Evolutionary conservation across 2,113 vertebrate species (phyloP), one percentile per base, ranked within the genome.

Genomic region (Poeciliopsis occidentalis): DNA sequence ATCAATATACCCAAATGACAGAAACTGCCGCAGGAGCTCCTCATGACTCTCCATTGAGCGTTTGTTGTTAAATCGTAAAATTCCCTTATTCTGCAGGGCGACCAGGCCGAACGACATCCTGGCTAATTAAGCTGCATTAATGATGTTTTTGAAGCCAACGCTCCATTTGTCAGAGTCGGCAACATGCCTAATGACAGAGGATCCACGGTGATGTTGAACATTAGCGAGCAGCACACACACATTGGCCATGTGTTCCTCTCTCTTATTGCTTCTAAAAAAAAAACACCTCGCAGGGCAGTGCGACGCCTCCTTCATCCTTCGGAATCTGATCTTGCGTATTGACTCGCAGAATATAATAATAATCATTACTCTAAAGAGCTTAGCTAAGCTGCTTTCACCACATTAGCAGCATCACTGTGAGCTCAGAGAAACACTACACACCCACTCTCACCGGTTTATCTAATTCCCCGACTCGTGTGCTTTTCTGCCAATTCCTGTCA

Each of bases 361-460:
- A 85, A 91, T 89, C 87, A 69, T 76, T 8, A 12, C 66, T 47
- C 72, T 78, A 64, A 88, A 88, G 73, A 75, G 81, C 74, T 88
- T 80, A 86, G 74, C 85, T 85, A 84, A 87, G 82, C 80, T 63
- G 73, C 78, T 87, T 87, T 87, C 60, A 75, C 87, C 83, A 82
- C 81, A 86, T 68, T 75, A 90, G 87, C 83, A 81, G 69, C 61
- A 27, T 27, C 26, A 44, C 75, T 75, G 65, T 60, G 17, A 81
- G 71, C 82, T 76, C 73, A 69, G 76, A 81, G 47, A 82, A 85
- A 70, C 72, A 60, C 78, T 34, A n/a, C 57, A 30, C 75, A 54
- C 81, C 62, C 80, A 81, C 86, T 75, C 75, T 60, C 79, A 75
- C 47, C 71, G 39, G 6, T 72, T 76, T 72, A 80, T 74, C 78